Percentiles rank a stretch among this genome's conserved stretches.
Evolutionary conservation across 2,888 invertebrate species (phyloP).

Genomic region (Epinotia bilunana): DNA sequence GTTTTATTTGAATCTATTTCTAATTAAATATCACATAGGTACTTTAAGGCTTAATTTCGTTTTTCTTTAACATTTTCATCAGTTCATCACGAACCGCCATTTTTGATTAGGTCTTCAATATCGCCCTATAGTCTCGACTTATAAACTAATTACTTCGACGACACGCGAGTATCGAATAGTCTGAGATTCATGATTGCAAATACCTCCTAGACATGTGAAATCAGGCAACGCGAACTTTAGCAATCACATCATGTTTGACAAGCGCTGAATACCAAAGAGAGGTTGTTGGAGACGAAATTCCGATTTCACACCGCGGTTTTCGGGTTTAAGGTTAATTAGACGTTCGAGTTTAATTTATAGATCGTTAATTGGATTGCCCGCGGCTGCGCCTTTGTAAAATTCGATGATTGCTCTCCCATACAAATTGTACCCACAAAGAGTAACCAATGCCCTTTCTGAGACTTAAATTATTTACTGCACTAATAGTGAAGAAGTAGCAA

Average conservation of each 20-base stretch:
- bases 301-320: not conserved
- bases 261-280: not conserved
- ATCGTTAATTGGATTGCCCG: not conserved
- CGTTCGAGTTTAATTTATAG: not conserved
- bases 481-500: too few relatives aligned
- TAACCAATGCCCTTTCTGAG: too few relatives aligned
- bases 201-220: not conserved
- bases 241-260: slow-evolving; percentile 7
- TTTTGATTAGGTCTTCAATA: too few relatives aligned
- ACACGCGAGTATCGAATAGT: not conserved
- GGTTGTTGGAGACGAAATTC: not conserved
- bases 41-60: too few relatives aligned
- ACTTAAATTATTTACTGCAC: too few relatives aligned
- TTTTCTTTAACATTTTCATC: too few relatives aligned
- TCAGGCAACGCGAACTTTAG: not conserved
- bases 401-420: not conserved
- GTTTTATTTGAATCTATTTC: too few relatives aligned
- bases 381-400: not conserved
- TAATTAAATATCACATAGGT: too few relatives aligned
- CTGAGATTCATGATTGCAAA: slow-evolving; percentile 6
- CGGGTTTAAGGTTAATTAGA: not conserved
- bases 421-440: too few relatives aligned
- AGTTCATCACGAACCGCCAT: too few relatives aligned
- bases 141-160: not conserved
- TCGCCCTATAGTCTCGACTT: not conserved